A percentile compares a stretch with the other conserved stretches of the same genome.
Evolutionary conservation across 2,797 vertebrate species (phyloP).

Genomic region (Ara ararauna): DNA sequence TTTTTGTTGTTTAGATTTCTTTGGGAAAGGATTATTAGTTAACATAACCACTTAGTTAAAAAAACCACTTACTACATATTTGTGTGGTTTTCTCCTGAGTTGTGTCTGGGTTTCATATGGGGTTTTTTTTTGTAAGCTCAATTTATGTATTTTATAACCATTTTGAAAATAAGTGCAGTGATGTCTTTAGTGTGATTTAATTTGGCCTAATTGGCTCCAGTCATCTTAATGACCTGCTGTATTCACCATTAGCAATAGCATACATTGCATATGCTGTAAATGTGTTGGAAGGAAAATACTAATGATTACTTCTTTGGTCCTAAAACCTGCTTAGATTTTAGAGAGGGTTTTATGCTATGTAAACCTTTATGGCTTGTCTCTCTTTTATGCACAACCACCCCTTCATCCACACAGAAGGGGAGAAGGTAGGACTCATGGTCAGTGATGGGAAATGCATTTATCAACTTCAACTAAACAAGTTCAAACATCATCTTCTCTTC

Average conservation of each 20-base stretch:
- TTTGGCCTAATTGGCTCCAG: constrained; percentile 26
- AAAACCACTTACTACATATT: neutral
- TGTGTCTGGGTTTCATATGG: constrained; percentile 6
- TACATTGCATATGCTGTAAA: constrained; percentile 24
- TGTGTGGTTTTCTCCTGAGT: constrained; percentile 8
- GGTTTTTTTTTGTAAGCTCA: neutral
- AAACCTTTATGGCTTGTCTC: constrained; percentile 60
- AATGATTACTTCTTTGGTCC: constrained; percentile 30
- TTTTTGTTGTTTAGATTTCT: neutral
- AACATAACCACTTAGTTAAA: neutral
- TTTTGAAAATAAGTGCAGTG: constrained; percentile 40
- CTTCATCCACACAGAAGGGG: neutral
- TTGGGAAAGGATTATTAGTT: neutral
- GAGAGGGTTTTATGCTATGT: constrained; percentile 56
- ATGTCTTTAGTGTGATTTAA: constrained; percentile 46
- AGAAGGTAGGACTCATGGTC: neutral
- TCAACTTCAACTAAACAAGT: constrained; percentile 30
- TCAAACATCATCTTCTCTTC: constrained; percentile 12
- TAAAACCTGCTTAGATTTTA: constrained; percentile 46
- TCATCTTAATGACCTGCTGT: neutral
- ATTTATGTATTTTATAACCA: constrained; percentile 20
- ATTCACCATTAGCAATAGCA: neutral
- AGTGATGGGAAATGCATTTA: constrained; percentile 31
- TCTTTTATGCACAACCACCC: neutral
- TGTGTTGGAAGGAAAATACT: constrained; percentile 55